A percentile compares a stretch with the other conserved stretches of the same genome.
phyloP scores from a whole-genome alignment of 2,888 invertebrate species.

The Meganola albula region DNA sequence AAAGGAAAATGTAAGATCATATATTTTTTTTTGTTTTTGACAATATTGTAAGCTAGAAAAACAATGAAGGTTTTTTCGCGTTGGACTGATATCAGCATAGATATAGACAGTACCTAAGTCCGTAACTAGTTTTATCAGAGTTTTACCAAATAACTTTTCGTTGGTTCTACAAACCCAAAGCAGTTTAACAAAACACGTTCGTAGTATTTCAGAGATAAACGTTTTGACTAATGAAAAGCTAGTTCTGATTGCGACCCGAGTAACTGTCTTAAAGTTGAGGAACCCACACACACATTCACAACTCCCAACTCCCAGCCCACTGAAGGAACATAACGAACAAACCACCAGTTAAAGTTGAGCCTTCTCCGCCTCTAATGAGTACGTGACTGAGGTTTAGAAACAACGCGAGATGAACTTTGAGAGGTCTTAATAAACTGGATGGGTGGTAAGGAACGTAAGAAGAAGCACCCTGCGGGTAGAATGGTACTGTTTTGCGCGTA shows the following conservation, averaged over 20 bases:
- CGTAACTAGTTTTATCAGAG: no score
- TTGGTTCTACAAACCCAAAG: constrained; percentile 45
- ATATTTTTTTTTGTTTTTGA: no score
- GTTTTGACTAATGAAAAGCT: constrained; percentile 72
- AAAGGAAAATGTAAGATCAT: no score
- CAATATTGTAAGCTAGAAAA: no score
- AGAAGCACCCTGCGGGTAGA: constrained; percentile 60
- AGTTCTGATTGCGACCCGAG: constrained; percentile 71
- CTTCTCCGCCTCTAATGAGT: constrained; percentile 28
- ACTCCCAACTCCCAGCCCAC: constrained; percentile 24
- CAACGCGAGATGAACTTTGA: constrained; percentile 41
- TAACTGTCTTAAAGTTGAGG: constrained; percentile 73
- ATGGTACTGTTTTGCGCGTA: constrained; percentile 17
- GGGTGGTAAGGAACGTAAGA: constrained; percentile 62
- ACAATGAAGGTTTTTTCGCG: no score
- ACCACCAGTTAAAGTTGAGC: constrained; percentile 30
- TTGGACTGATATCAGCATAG: no score
- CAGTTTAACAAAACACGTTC: constrained; percentile 53
- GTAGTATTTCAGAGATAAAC: constrained; percentile 53
- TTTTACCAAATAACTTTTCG: no score
- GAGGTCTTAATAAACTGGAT: constrained; percentile 49
- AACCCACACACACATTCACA: constrained; percentile 47
- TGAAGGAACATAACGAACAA: constrained; percentile 18
- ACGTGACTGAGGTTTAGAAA: constrained; percentile 22
- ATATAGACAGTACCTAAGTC: no score